Evolutionary conservation across 1,140 invertebrate species (phyloP).

Genomic region (Neomicropteryx cornuta): DNA sequence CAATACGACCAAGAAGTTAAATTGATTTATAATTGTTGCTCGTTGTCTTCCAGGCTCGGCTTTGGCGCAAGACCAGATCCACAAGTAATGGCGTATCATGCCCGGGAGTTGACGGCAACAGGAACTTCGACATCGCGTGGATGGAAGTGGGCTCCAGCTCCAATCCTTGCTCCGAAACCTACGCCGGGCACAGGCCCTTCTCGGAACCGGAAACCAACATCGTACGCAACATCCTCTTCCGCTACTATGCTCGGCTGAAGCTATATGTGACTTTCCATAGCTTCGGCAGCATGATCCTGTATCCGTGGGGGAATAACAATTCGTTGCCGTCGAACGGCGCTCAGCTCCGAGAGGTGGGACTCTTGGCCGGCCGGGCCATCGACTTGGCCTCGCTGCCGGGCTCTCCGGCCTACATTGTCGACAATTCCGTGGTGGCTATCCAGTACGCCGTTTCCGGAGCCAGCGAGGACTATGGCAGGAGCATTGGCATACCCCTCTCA

Average conservation of each 20-base stretch:
- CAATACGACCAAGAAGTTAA: slow-evolving; percentile 31
- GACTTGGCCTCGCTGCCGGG: slow-evolving; percentile 14
- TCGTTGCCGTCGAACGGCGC: slow-evolving; percentile 21
- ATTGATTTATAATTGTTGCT: slow-evolving; percentile 42
- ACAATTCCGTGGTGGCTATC: slow-evolving; percentile 24
- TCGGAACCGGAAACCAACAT: slow-evolving; percentile 59
- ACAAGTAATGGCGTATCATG: slow-evolving; percentile 18
- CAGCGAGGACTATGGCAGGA: slow-evolving; percentile 56
- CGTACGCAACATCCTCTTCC: slow-evolving; percentile 39
- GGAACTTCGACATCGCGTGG: slow-evolving; percentile 49
- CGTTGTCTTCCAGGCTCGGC: slow-evolving; percentile 32
- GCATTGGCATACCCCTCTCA: slow-evolving; percentile 42
- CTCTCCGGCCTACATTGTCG: slow-evolving; percentile 33
- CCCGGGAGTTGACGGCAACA: slow-evolving; percentile 39
- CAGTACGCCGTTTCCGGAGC: slow-evolving; percentile 41
- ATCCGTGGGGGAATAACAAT: slow-evolving; percentile 50
- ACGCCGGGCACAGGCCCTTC: slow-evolving; percentile 50
- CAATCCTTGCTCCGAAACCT: slow-evolving; percentile 54
- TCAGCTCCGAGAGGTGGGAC: slow-evolving; percentile 26
- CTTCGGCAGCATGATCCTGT: slow-evolving; percentile 45
- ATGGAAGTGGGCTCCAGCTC: slow-evolving; percentile 47
- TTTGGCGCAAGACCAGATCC: slow-evolving; percentile 26
- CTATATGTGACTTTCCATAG: slow-evolving; percentile 53
- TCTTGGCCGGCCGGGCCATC: slow-evolving; percentile 31
- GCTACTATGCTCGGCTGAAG: slow-evolving; percentile 33